phyloP scores from a whole-genome alignment of 2,888 invertebrate species.

The Electrophaes corylata region DNA sequence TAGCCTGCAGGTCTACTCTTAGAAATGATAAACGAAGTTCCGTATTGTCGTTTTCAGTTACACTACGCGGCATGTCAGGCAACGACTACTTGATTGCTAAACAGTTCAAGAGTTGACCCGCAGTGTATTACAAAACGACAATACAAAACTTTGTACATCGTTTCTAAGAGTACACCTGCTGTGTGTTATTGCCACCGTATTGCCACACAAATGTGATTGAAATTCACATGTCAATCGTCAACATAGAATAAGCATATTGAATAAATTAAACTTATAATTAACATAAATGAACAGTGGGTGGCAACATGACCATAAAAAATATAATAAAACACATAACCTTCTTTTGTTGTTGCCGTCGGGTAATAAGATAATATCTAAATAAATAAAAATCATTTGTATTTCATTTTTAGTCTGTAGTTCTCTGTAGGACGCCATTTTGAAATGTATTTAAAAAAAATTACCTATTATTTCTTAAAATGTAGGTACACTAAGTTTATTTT shows the following conservation, averaged over 20 bases:
- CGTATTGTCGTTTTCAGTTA: too few relatives aligned
- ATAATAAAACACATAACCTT: constrained; percentile 12
- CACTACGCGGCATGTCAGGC: too few relatives aligned
- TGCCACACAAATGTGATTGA: too few relatives aligned
- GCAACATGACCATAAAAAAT: constrained; percentile 14
- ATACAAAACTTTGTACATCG: too few relatives aligned
- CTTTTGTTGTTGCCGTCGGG: constrained; percentile 18
- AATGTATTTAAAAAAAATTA: neutral
- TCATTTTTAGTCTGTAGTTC: neutral
- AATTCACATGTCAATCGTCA: neutral
- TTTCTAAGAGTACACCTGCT: too few relatives aligned
- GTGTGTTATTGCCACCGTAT: neutral
- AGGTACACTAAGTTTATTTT: too few relatives aligned
- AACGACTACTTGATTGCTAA: too few relatives aligned
- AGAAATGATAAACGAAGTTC: too few relatives aligned
- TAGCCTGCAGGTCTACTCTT: too few relatives aligned
- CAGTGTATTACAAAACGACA: too few relatives aligned
- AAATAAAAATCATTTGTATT: neutral
- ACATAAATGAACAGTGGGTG: constrained; percentile 17
- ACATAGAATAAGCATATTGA: neutral
- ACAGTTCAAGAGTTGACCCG: too few relatives aligned
- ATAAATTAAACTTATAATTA: constrained; percentile 24
- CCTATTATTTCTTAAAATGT: too few relatives aligned
- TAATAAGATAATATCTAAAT: neutral
- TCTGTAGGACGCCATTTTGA: neutral